A percentile compares a stretch with the other conserved stretches of the same genome.
Evolutionary conservation across 2,888 invertebrate species (phyloP).

Genomic region (Acrobasis suavella): DNA sequence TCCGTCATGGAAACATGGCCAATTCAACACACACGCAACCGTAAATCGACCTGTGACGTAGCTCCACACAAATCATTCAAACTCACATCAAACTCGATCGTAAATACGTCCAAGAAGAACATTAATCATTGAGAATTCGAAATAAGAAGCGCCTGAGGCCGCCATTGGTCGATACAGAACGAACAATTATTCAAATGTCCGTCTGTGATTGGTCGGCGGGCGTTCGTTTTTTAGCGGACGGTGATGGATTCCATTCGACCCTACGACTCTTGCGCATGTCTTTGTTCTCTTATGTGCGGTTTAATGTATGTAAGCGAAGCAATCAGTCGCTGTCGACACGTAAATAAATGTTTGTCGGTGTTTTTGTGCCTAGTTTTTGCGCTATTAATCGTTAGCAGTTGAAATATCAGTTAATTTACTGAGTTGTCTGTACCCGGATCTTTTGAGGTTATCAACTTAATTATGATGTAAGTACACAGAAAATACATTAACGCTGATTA

Average conservation of each 20-base stretch:
- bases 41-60: constrained; percentile 69
- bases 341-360: constrained; percentile 48
- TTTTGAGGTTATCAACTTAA: constrained; percentile 16
- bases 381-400: constrained; percentile 36
- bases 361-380: constrained; percentile 36
- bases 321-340: constrained; percentile 52
- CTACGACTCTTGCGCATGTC: constrained; percentile 74
- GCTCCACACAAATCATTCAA: constrained; percentile 76
- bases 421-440: constrained; percentile 28
- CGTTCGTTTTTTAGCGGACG: constrained; percentile 70
- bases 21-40: constrained; percentile 56
- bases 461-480: constrained; percentile 9
- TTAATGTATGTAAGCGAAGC: constrained; percentile 43
- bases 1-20: constrained; percentile 59
- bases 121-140: constrained; percentile 74
- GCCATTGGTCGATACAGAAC: constrained; percentile 70
- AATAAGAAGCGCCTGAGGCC: constrained; percentile 66
- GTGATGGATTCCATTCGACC: constrained; percentile 76
- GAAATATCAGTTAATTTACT: constrained; percentile 14
- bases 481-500: constrained; percentile 13
- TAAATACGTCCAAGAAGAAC: constrained; percentile 67
- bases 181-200: constrained; percentile 80
- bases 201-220: constrained; percentile 62
- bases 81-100: constrained; percentile 64
- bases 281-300: constrained; percentile 56